Evolutionary conservation across 2,797 vertebrate species (phyloP).

Genomic region (Hirundo rustica): DNA sequence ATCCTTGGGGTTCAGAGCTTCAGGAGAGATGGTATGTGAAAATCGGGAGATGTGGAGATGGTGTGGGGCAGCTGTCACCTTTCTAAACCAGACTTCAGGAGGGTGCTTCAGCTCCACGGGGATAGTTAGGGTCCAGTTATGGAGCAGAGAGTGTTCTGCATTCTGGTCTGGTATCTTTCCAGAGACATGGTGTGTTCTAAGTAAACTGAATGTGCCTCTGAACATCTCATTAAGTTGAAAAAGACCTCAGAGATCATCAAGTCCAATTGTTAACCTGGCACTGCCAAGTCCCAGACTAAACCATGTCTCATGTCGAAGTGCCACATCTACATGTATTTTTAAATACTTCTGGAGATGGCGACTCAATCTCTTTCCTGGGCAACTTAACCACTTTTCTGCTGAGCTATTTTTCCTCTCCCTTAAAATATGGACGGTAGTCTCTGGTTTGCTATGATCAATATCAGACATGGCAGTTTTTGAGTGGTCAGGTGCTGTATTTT

Average conservation of each 20-base stretch:
- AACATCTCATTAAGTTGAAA: neutral
- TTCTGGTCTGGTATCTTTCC: neutral
- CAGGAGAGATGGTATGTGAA: neutral
- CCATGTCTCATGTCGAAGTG: neutral
- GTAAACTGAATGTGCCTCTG: neutral
- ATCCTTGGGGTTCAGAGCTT: neutral
- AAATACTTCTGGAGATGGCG: neutral
- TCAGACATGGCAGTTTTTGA: neutral
- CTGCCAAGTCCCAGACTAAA: neutral
- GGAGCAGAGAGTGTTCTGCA: neutral
- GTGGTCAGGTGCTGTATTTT: neutral
- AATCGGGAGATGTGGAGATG: neutral
- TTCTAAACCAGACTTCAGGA: neutral
- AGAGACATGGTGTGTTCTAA: neutral
- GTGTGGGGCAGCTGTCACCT: neutral
- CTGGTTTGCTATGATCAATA: neutral
- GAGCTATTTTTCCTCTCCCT: neutral
- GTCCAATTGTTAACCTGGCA: neutral
- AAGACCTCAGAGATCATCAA: neutral
- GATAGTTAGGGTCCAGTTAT: neutral
- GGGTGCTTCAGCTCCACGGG: neutral
- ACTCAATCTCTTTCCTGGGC: neutral
- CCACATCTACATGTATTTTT: neutral
- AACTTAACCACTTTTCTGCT: neutral
- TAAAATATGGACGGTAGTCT: neutral